phyloP scores from a whole-genome alignment of 1,140 invertebrate genomes.

The Tribolium madens region DNA sequence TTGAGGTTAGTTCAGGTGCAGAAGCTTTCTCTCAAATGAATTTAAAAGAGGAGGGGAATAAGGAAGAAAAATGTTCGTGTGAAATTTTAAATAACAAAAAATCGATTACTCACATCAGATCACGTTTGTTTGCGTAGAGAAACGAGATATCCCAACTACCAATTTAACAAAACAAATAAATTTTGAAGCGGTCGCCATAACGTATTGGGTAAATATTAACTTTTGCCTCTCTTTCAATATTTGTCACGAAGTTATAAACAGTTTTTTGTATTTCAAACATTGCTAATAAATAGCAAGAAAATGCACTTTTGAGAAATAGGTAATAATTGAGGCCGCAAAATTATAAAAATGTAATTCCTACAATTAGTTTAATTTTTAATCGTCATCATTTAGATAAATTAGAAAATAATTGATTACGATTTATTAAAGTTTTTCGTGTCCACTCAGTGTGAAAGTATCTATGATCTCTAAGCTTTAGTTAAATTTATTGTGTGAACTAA shows the following conservation, averaged over 20 bases:
- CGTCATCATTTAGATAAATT: background rate
- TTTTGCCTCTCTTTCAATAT: background rate
- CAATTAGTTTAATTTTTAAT: background rate
- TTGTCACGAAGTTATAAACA: background rate
- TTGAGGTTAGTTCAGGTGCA: background rate
- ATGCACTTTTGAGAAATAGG: too few relatives aligned
- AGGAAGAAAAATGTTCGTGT: background rate
- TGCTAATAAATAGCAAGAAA: background rate
- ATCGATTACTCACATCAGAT: background rate
- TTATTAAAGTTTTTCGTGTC: background rate
- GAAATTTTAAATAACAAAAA: background rate
- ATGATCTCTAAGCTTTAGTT: background rate
- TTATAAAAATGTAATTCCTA: background rate
- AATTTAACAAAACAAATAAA: conserved; percentile 15
- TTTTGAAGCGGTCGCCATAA: conserved; percentile 9
- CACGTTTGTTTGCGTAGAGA: background rate
- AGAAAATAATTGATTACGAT: background rate
- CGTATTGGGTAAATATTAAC: conserved; percentile 15
- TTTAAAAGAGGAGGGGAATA: background rate
- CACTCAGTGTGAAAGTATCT: background rate
- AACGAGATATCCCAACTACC: background rate
- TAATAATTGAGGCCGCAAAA: too few relatives aligned
- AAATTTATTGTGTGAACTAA: background rate
- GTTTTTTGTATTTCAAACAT: background rate
- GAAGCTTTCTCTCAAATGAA: conserved; percentile 5